Evolutionary conservation across 1,140 invertebrate genomes (phyloP), one percentile per base, ranked within the genome.

Genomic region (Hypothenemus hampei): DNA sequence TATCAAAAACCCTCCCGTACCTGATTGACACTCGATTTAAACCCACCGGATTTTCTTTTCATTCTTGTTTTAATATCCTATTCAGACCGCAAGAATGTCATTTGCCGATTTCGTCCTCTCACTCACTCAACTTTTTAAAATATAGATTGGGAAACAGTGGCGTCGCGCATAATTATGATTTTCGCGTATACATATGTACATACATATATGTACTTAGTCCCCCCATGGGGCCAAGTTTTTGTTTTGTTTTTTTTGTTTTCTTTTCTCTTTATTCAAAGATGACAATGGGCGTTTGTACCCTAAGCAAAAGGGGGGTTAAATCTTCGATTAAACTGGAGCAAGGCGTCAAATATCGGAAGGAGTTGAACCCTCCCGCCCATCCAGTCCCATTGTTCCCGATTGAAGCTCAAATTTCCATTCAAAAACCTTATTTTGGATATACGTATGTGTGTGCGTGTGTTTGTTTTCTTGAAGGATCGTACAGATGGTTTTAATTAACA

Each of bases 401-500:
- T 44, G 43, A 13, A 37, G 43, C 52, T 57, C 55, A 46, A 41
- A 48, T 57, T 57, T 41, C 55, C 36, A 57, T 57, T 57, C 55
- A 57, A 50, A n/a, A n/a, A 57, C 47, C 31, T 57, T 57, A 57
- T 57, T 57, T 51, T 57, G n/a, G n/a, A n/a, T n/a, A n/a, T n/a
- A n/a, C n/a, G n/a, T n/a, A n/a, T n/a, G n/a, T n/a, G n/a, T n/a
- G n/a, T n/a, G 55, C 55, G 51, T 57, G 55, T 57, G 55, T 57
- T 57, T 57, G 55, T 57, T 57, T 57, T 46, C 55, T 57, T 57
- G 31, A 57, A 31, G 13, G 15, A 22, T 13, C 33, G 53, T 56
- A 48, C 53, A 57, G 54, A 57, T 51, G 55, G 55, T 57, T 57
- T 57, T 57, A 57, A 57, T 57, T 57, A 57, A 50, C 47, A 33